phyloP scores from a whole-genome alignment of 2,797 vertebrate genomes.

The Orientallactaga sibirica region DNA sequence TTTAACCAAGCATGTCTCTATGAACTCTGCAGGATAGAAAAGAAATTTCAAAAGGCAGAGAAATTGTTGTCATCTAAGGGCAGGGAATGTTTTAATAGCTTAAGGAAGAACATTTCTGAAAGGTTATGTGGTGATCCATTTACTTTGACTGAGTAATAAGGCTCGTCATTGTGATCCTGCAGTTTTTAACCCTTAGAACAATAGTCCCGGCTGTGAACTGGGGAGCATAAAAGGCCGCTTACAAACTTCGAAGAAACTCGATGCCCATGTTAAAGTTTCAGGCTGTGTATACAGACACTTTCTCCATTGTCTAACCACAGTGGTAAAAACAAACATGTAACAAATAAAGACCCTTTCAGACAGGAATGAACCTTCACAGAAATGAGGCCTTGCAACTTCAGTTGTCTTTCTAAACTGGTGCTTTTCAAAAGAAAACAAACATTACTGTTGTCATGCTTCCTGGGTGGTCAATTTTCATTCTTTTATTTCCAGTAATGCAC shows the following conservation, averaged over 20 bases:
- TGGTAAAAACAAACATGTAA: constrained; percentile 53
- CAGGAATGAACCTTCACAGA: constrained; percentile 55
- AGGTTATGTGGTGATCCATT: constrained; percentile 93
- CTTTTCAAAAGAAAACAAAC: constrained; percentile 59
- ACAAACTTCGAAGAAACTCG: constrained; percentile 85
- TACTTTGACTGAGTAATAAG: constrained; percentile 93
- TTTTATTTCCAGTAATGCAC: constrained; percentile 65
- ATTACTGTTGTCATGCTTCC: constrained; percentile 48
- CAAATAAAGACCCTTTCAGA: constrained; percentile 48
- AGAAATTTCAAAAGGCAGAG: constrained; percentile 94
- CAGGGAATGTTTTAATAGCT: constrained; percentile 94
- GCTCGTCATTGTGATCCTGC: constrained; percentile 88
- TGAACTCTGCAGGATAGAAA: constrained; percentile 98
- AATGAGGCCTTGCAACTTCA: constrained; percentile 55
- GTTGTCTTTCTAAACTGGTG: constrained; percentile 15
- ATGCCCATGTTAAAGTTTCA: constrained; percentile 78
- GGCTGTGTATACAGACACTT: constrained; percentile 58
- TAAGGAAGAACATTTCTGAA: constrained; percentile 92
- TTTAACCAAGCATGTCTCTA: constrained; percentile 98
- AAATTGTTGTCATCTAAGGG: constrained; percentile 97
- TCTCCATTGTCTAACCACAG: constrained; percentile 78
- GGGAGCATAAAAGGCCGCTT: constrained; percentile 77
- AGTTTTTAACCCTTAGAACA: constrained; percentile 92
- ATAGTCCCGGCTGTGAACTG: constrained; percentile 84
- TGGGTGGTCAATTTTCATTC: constrained; percentile 32